phyloP scores from a whole-genome alignment of 2,113 vertebrate genomes.

The Chauna torquata region DNA sequence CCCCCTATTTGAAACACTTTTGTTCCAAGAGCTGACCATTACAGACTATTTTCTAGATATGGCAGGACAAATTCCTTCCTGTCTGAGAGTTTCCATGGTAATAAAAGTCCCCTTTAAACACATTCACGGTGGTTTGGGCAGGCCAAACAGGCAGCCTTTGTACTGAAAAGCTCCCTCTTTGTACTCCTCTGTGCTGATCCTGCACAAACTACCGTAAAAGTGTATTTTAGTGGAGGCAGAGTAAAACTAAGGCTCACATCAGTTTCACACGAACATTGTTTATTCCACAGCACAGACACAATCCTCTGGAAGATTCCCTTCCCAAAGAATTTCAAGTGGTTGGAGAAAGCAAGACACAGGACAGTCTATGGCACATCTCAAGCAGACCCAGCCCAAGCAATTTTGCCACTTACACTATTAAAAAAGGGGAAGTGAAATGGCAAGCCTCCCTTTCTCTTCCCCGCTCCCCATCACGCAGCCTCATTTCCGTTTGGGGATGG shows the following conservation, averaged over 20 bases:
- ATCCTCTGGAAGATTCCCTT: slow-evolving; percentile 42
- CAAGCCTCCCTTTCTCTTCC: neutral
- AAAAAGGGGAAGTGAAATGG: neutral
- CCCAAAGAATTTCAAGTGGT: slow-evolving; percentile 8
- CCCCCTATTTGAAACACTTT: slow-evolving; percentile 54
- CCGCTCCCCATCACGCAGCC: neutral
- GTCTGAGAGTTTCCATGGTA: slow-evolving; percentile 75
- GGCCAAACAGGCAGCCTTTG: slow-evolving; percentile 75
- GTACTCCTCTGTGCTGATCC: slow-evolving; percentile 74
- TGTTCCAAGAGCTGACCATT: slow-evolving; percentile 71
- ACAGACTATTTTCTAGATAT: slow-evolving; percentile 74
- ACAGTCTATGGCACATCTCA: neutral
- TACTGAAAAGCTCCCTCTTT: slow-evolving; percentile 75
- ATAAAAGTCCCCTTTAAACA: slow-evolving; percentile 75
- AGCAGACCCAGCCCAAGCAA: neutral
- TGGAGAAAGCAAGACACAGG: neutral
- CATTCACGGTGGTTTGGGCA: slow-evolving; percentile 73
- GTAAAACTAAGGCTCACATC: slow-evolving; percentile 68
- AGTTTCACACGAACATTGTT: slow-evolving; percentile 62
- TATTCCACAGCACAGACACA: slow-evolving; percentile 22
- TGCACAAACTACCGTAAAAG: slow-evolving; percentile 72
- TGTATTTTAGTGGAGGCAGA: slow-evolving; percentile 70
- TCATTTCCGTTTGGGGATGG: neutral
- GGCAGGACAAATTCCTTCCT: slow-evolving; percentile 74
- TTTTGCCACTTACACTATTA: neutral